These are phyloP conservation scores for Oreohelix idahoensis DNA, from an alignment of 1,140 invertebrate species.

Conservation along the genomic window DNA sequence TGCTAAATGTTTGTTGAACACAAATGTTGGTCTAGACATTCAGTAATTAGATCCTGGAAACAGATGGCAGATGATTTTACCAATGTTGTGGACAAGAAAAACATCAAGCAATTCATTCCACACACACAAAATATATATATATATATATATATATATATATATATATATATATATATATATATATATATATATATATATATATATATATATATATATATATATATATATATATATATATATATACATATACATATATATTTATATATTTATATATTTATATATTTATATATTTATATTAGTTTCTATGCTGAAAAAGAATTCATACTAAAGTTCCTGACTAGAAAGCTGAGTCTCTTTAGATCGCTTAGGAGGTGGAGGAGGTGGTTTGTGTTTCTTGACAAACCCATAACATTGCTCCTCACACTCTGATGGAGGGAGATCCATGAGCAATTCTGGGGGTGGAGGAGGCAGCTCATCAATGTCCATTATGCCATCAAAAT, in stretches of 20 bases:
- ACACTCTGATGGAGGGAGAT: conserved; percentile 42
- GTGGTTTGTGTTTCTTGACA: conserved; percentile 54
- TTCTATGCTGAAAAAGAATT: not conserved
- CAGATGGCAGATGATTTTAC: no score
- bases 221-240: not conserved
- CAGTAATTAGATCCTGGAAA: not conserved
- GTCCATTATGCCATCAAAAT: conserved; percentile 65
- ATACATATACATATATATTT: not conserved
- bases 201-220: not conserved
- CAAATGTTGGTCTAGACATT: not conserved
- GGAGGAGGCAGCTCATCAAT: conserved; percentile 68
- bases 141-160: conserved; percentile 3
- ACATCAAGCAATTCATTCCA: not conserved
- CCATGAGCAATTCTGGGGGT: conserved; percentile 66
- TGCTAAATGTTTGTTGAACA: not conserved
- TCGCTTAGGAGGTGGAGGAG: conserved; percentile 64
- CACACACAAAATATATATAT: not conserved
- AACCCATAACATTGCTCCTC: conserved; percentile 27
- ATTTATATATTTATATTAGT: not conserved
- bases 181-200: not conserved
- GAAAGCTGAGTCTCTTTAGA: conserved; percentile 62
- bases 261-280: not conserved
- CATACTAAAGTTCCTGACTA: conserved; percentile 37
- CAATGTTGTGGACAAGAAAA: no score
- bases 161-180: not conserved